Evolutionary conservation across 2,888 invertebrate species (phyloP).

Genomic region (Drosophila monieri): DNA sequence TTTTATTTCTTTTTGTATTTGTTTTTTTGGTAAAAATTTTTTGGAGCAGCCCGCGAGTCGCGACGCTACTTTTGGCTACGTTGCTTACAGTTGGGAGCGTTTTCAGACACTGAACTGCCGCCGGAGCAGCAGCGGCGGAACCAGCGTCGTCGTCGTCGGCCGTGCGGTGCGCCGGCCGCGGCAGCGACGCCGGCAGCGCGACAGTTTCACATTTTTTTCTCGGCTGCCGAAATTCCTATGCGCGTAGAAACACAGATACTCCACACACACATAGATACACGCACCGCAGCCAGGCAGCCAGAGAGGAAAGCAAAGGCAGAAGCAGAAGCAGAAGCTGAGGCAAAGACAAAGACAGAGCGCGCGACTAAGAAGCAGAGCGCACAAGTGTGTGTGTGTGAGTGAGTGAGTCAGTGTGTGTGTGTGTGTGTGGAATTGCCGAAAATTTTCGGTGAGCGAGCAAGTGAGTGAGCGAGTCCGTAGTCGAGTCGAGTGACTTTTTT

Average conservation of each 20-base stretch:
- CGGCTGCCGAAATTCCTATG: slow-evolving; percentile 66
- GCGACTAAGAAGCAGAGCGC: slow-evolving; percentile 4
- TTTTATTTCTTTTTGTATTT: slow-evolving; percentile 46
- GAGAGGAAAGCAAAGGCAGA: slow-evolving; percentile 7
- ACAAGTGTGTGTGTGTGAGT: background rate
- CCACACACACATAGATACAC: slow-evolving; percentile 4
- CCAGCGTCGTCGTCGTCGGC: slow-evolving; percentile 25
- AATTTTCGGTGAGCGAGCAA: slow-evolving; percentile 26
- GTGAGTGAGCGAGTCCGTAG: slow-evolving; percentile 8
- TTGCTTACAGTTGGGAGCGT: slow-evolving; percentile 83
- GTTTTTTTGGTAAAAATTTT: slow-evolving; percentile 54
- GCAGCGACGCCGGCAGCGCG: slow-evolving; percentile 36
- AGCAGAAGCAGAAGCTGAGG: slow-evolving; percentile 14
- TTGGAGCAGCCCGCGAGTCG: slow-evolving; percentile 67
- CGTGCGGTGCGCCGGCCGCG: slow-evolving; percentile 30
- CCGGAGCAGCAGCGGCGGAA: slow-evolving; percentile 28
- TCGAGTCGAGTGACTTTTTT: slow-evolving; percentile 20
- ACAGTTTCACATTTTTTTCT: slow-evolving; percentile 45
- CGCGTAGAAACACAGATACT: slow-evolving; percentile 35
- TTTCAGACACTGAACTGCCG: slow-evolving; percentile 79
- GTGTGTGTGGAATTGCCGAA: slow-evolving; percentile 36
- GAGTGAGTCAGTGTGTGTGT: slow-evolving; percentile 14
- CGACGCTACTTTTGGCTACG: slow-evolving; percentile 59
- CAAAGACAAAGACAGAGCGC: slow-evolving; percentile 26
- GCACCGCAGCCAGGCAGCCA: slow-evolving; percentile 1